Base-by-base conservation (phyloP, 2,888 invertebrate species). In the Agrochola lota region DNA sequence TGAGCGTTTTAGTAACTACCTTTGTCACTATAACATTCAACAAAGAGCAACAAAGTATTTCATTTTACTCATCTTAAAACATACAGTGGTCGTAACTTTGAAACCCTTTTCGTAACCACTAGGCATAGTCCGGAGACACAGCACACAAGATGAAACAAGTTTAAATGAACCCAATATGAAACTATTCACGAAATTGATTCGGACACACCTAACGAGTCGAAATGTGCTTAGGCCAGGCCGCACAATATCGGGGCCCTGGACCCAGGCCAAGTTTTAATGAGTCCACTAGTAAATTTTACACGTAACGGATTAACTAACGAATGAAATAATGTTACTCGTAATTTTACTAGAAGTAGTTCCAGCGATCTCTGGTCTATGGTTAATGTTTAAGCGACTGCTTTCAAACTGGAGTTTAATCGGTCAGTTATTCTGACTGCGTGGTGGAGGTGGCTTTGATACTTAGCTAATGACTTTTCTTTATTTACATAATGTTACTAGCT, bases 271-370 rank as follows among this genome's bases (percentile, higher is more conserved):
- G 89, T 94, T 94, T 94, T 93, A 94, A 94, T 94, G 94, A 94
- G 91, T 91, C 91, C 83, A 91, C 91, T 91, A 91, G 92, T 93
- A 93, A 92, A 94, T 93, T 93, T 92, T 92, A 93, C 92, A 92
- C 92, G 91, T 93, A 93, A 93, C 92, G 89, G 91, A 94, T 94
- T 95, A 94, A 93, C 92, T 93, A 93, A 93, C 91, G 89, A 89
- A 88, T 85, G 89, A 91, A 90, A 89, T 92, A 91, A 91, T 78
- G 81, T 83, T 40, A 70, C 67, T 77, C 79, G 86, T 90, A 87
- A 85, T 79, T 79, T 79, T 63, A 8, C 83, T 71, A 57, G 70
- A 70, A 86, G 74, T 60, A 59, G 66, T 83, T 66, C 83, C 66
- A 85, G 63, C 72, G 57, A 82, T 83, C 69, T 73, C 49, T 69